Conservation (phyloP, 37 sponge, comb jelly and placozoan species). For the Hexactinellida sp. region DNA sequence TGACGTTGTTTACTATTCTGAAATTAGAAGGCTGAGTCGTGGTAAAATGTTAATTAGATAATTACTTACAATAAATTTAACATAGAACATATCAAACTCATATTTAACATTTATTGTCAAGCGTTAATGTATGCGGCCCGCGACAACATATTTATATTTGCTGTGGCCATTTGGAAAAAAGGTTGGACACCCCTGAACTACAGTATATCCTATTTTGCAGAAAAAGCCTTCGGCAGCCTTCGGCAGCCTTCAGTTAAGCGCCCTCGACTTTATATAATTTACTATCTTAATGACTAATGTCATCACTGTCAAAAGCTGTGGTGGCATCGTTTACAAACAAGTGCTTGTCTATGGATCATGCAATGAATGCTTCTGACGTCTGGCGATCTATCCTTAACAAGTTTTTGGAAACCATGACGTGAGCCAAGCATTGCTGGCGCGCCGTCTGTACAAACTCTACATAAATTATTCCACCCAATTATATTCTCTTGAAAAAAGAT, state of each 20-base stretch:
- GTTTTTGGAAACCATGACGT: neutral
- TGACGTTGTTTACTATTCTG: neutral
- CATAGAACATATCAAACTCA: too few relatives aligned
- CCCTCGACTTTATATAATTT: neutral
- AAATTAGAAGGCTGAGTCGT: neutral
- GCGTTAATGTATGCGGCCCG: too few relatives aligned
- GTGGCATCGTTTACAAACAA: constrained; percentile 4
- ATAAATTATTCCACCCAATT: neutral
- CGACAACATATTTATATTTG: too few relatives aligned
- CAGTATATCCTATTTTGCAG: too few relatives aligned
- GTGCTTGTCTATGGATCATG: neutral
- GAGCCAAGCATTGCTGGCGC: neutral
- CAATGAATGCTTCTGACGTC: neutral
- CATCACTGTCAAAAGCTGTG: constrained; percentile 9
- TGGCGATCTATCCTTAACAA: neutral
- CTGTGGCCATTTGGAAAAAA: too few relatives aligned
- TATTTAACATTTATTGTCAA: too few relatives aligned
- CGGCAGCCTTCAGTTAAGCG: too few relatives aligned
- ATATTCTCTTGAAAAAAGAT: neutral
- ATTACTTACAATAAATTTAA: too few relatives aligned
- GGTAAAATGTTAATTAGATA: too few relatives aligned
- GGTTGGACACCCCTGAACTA: too few relatives aligned
- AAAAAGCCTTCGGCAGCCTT: too few relatives aligned
- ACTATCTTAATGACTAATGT: constrained; percentile 8
- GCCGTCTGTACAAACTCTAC: neutral